Evolutionary conservation across 2,113 vertebrate species (phyloP).

Genomic region (Engystomops pustulosus): DNA sequence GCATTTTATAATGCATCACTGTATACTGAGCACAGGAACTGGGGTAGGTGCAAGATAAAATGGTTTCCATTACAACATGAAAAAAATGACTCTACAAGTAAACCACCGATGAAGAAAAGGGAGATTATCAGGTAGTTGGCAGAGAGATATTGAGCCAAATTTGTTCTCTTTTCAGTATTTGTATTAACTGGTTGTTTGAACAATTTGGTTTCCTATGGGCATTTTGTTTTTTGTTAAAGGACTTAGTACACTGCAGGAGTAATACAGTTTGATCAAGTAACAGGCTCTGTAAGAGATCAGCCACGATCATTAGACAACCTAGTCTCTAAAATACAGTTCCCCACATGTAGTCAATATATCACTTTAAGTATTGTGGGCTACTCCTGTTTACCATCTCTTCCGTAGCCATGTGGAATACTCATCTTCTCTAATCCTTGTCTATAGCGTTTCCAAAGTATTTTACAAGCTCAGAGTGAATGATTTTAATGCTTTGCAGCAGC

Average conservation of each 20-base stretch:
- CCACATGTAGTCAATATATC: slow-evolving; percentile 91
- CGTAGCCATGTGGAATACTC: slow-evolving; percentile 95
- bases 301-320: slow-evolving; percentile 73
- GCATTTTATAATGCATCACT: too few species aligned
- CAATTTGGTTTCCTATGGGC: background rate
- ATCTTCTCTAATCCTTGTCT: slow-evolving; percentile 90
- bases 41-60: background rate
- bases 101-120: background rate
- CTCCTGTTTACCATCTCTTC: slow-evolving; percentile 86
- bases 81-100: background rate
- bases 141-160: background rate
- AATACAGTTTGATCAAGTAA: slow-evolving; percentile 57
- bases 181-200: background rate
- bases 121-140: background rate
- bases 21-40: too few species aligned
- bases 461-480: slow-evolving; percentile 88
- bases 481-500: slow-evolving; percentile 94
- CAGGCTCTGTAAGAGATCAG: slow-evolving; percentile 65
- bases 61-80: background rate
- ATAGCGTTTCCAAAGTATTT: slow-evolving; percentile 93
- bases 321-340: slow-evolving; percentile 67
- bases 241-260: slow-evolving; percentile 3
- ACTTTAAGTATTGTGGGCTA: slow-evolving; percentile 84
- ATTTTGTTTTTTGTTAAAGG: slow-evolving; percentile 16
- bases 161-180: background rate